These are phyloP conservation scores for Siphonodentalium dalli DNA, from an alignment of 2,888 invertebrate genomes.

Conservation along the genomic window DNA sequence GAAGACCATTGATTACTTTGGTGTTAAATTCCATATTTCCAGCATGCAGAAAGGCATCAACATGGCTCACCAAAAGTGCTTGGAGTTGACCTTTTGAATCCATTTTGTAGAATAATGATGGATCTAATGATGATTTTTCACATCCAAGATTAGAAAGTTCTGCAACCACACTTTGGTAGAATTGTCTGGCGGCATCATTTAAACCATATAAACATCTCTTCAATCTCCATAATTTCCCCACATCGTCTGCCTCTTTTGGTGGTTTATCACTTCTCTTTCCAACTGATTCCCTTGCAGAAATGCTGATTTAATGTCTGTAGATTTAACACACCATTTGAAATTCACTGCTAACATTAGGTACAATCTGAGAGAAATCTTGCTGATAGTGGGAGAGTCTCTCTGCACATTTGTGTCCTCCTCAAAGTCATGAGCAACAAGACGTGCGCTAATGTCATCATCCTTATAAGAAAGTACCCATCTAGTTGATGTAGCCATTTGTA, in stretches of 20 bases:
- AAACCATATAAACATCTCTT: constrained; percentile 26
- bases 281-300: constrained; percentile 30
- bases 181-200: constrained; percentile 30
- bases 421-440: constrained; percentile 30
- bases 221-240: constrained; percentile 26
- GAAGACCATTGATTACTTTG: constrained; percentile 11
- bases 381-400: constrained; percentile 22
- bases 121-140: constrained; percentile 15
- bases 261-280: constrained; percentile 25
- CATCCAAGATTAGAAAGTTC: constrained; percentile 16
- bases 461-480: constrained; percentile 28
- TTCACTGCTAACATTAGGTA: constrained; percentile 21
- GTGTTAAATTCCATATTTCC: constrained; percentile 26
- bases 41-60: constrained; percentile 36
- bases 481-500: constrained; percentile 17
- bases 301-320: constrained; percentile 30
- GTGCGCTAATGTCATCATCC: constrained; percentile 17
- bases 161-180: constrained; percentile 24
- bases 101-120: constrained; percentile 28
- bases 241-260: constrained; percentile 18
- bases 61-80: constrained; percentile 30
- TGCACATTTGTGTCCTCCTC: constrained; percentile 15
- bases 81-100: constrained; percentile 10
- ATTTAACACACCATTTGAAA: constrained; percentile 26
- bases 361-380: constrained; percentile 21